Evolutionary conservation across 1,140 invertebrate species (phyloP), one percentile per base, ranked within the genome.

Genomic region (Drosophila repleta): DNA sequence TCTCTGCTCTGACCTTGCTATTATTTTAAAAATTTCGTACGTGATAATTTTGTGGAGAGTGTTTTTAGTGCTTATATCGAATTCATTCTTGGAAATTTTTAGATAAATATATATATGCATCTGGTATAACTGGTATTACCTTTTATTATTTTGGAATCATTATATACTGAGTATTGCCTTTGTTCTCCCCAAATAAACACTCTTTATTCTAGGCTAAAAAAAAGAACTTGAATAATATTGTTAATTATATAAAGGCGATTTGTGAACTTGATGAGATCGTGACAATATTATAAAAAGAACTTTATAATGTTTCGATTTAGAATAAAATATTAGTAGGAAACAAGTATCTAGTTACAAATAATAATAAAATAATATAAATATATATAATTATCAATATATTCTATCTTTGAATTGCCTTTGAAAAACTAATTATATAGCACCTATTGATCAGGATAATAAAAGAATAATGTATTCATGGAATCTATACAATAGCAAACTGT

Each of bases 261-360:
- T 17, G 24, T 17, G n/a, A 1, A 49, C 18, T 32, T 17, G 49
- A 52, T 52, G 49, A 52, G 15, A 18, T 35, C 26, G 35, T 51
- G 37, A 4, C 8, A 32, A 41, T 41, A 15, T 32, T 32, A 32
- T 32, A 10, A 0, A 0, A 32, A 10, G 29, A 32, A 3, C 32
- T 11, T 1, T 41, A 41, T 41, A 41, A 0, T 6, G 7, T 7
- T 17, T 7, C 7, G 4, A 43, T 18, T 2, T 3, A 3, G 1
- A 43, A 15, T 18, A 17, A 17, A 17, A 35, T 2, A 32, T 32
- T 1, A 32, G 29, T 8, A 29, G 8, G 29, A 29, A 29, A 35
- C 11, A 13, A 32, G 3, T 32, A 32, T 32, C 5, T 24, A 4
- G 4, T 2, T 24, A 3, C 21, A 3, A 3, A 3, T 3, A 4